Percentiles rank a stretch among this genome's conserved stretches.
These are phyloP conservation scores for Isichthys henryi DNA, from an alignment of 2,113 vertebrate genomes.

Conservation along the genomic window DNA sequence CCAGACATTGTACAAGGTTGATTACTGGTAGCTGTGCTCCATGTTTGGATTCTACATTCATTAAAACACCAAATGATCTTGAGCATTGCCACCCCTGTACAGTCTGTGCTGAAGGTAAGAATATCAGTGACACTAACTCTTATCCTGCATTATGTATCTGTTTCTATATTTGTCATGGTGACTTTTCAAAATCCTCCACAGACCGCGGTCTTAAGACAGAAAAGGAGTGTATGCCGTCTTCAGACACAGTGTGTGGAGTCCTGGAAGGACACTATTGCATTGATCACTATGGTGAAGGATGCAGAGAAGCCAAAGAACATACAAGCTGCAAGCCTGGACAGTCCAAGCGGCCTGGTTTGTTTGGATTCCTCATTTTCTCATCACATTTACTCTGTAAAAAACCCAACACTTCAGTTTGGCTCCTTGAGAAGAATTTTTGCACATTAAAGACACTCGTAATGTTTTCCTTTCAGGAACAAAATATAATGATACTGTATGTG, in stretches of 20 bases:
- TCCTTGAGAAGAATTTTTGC: not conserved
- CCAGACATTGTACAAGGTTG: slow-evolving; percentile 25
- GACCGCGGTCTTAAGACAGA: slow-evolving; percentile 23
- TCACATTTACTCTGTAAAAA: too few species aligned
- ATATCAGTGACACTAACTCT: not conserved
- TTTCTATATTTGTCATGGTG: not conserved
- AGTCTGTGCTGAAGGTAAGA: slow-evolving; percentile 29
- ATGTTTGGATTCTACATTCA: slow-evolving; percentile 21
- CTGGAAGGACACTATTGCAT: slow-evolving; percentile 26
- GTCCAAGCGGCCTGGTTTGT: slow-evolving; percentile 23
- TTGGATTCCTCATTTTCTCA: not conserved
- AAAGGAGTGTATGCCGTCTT: slow-evolving; percentile 15
- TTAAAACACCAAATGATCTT: slow-evolving; percentile 16
- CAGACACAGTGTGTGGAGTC: slow-evolving; percentile 23
- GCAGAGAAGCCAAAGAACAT: slow-evolving; percentile 21
- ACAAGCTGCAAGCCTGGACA: slow-evolving; percentile 14
- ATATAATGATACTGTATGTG: slow-evolving; percentile 28
- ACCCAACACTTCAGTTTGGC: not conserved
- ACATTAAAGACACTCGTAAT: too few species aligned
- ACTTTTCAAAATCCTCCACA: not conserved
- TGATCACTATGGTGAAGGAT: slow-evolving; percentile 9
- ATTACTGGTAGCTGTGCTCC: slow-evolving; percentile 26
- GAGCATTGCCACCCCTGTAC: slow-evolving; percentile 19
- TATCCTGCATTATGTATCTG: not conserved
- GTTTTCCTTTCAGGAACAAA: slow-evolving; percentile 13